phyloP scores from a whole-genome alignment of 2,888 invertebrate genomes.

The Calliphora vomitoria region DNA sequence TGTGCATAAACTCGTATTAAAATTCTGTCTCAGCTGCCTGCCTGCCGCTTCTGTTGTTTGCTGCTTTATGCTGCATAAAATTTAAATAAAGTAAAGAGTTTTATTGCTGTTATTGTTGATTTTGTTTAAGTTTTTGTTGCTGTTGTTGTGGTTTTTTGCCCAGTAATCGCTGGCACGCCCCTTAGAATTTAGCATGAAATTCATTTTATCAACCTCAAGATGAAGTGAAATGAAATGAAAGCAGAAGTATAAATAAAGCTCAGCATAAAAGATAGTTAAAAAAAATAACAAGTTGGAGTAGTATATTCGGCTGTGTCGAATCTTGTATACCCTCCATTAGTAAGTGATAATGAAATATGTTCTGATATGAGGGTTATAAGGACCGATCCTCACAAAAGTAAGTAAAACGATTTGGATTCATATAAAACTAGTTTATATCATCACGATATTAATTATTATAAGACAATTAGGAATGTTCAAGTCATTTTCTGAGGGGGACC shows the following conservation, averaged over 20 bases:
- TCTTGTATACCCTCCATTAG: no score
- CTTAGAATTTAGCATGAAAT: slow-evolving; percentile 46
- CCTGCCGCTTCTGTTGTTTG: slow-evolving; percentile 5
- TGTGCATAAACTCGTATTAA: slow-evolving; percentile 50
- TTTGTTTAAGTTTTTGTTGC: slow-evolving; percentile 9
- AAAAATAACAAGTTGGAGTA: not conserved
- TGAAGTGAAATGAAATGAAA: not conserved
- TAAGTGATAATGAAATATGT: no score
- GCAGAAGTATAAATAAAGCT: not conserved
- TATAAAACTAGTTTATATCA: no score
- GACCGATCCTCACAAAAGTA: no score
- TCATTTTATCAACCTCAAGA: slow-evolving; percentile 41
- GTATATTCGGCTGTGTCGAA: no score
- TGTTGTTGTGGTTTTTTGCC: slow-evolving; percentile 6
- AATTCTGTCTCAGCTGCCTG: slow-evolving; percentile 40
- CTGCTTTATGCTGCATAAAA: slow-evolving; percentile 44
- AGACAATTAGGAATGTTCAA: no score
- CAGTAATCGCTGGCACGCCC: slow-evolving; percentile 61
- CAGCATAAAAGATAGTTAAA: slow-evolving; percentile 21
- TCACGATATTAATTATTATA: no score
- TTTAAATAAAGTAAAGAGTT: slow-evolving; percentile 64
- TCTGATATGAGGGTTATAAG: no score
- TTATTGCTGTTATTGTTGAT: slow-evolving; percentile 33
- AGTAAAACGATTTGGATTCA: no score
- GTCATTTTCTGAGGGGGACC: no score